These are phyloP conservation scores for Lacanobia oleracea DNA, from an alignment of 2,888 invertebrate species.

Conservation along the genomic window DNA sequence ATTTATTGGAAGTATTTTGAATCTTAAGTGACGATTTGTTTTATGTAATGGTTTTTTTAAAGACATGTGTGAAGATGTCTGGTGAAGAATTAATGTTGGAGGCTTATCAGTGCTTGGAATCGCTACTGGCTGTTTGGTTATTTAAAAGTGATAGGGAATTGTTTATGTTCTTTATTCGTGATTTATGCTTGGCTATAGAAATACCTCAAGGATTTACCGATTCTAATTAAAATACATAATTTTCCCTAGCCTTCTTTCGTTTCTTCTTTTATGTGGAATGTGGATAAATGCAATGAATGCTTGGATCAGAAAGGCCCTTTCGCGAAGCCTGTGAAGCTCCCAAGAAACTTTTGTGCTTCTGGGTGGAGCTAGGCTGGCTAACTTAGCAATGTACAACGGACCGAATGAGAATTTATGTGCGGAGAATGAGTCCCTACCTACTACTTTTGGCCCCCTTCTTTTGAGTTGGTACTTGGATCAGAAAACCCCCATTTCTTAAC, in stretches of 20 bases:
- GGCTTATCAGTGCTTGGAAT: constrained; percentile 43
- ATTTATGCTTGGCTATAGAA: constrained; percentile 32
- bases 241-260: no score
- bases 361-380: no score
- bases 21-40: constrained; percentile 57
- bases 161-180: constrained; percentile 38
- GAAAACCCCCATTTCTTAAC: no score
- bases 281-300: no score
- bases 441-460: no score
- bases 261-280: not conserved
- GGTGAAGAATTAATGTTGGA: constrained; percentile 35
- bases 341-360: no score
- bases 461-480: not conserved
- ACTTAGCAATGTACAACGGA: no score
- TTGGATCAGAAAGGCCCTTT: no score
- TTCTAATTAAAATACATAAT: not conserved
- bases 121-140: constrained; percentile 47
- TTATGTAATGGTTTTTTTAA: constrained; percentile 47
- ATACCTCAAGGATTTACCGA: not conserved
- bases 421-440: no score
- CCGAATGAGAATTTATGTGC: no score
- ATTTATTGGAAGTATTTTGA: constrained; percentile 50
- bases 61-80: constrained; percentile 37
- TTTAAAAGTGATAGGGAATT: constrained; percentile 20
- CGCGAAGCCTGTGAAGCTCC: no score